phyloP scores from a whole-genome alignment of 2,888 invertebrate species.

The Rhagium mordax region DNA sequence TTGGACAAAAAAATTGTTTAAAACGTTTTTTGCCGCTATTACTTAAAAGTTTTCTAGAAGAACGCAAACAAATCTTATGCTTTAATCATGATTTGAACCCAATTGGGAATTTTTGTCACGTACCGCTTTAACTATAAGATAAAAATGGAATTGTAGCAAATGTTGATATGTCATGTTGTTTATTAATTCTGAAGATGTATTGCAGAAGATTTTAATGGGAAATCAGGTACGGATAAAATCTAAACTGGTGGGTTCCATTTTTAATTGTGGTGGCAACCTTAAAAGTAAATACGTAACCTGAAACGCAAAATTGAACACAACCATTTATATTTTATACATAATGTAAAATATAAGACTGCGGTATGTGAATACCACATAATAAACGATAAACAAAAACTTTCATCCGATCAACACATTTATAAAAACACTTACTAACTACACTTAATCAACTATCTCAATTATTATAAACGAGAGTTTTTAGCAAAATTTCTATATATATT shows the following conservation, averaged over 20 bases:
- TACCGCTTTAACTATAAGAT: too few relatives aligned
- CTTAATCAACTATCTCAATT: slow-evolving; percentile 38
- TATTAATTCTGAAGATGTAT: too few relatives aligned
- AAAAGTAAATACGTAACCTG: slow-evolving; percentile 35
- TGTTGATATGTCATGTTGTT: neutral
- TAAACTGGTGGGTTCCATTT: neutral
- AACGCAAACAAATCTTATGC: too few relatives aligned
- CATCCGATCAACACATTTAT: slow-evolving; percentile 53
- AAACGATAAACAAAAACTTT: slow-evolving; percentile 50
- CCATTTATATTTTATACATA: slow-evolving; percentile 35
- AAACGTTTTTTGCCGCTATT: too few relatives aligned
- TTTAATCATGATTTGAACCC: too few relatives aligned
- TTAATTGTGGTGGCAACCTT: slow-evolving; percentile 20
- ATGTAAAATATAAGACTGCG: slow-evolving; percentile 14
- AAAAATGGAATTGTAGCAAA: too few relatives aligned
- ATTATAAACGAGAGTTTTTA: slow-evolving; percentile 35
- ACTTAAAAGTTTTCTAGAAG: too few relatives aligned
- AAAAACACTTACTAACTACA: slow-evolving; percentile 54
- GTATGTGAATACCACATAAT: slow-evolving; percentile 30
- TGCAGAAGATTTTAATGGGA: too few relatives aligned
- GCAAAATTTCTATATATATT: slow-evolving; percentile 35
- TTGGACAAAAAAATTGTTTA: too few relatives aligned
- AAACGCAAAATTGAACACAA: slow-evolving; percentile 47
- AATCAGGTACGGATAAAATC: too few relatives aligned
- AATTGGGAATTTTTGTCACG: too few relatives aligned